phyloP scores from a whole-genome alignment of 2,888 invertebrate species.

The Phengaris arion region DNA sequence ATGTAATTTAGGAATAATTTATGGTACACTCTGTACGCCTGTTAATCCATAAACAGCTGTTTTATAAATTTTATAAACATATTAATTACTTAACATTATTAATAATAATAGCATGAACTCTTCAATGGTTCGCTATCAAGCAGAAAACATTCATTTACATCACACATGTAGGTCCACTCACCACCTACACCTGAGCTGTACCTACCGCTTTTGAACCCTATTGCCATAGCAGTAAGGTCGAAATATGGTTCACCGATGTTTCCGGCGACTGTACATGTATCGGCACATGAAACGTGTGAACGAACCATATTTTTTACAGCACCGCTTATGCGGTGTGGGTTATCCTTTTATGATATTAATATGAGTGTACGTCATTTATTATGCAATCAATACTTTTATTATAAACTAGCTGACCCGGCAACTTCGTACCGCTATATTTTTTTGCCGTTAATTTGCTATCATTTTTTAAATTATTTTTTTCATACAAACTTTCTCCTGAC shows the following conservation, averaged over 20 bases:
- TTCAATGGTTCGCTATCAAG: background rate
- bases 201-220: background rate
- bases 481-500: no score
- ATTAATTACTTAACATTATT: background rate
- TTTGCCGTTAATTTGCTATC: no score
- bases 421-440: no score
- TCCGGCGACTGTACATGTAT: background rate
- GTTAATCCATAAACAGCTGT: background rate
- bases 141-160: background rate
- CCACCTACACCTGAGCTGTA: background rate
- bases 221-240: background rate
- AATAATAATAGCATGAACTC: slow-evolving; percentile 1
- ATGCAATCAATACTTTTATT: no score
- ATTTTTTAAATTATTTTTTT: no score
- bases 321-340: background rate
- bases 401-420: no score
- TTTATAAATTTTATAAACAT: no score
- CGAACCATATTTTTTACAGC: background rate
- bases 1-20: background rate
- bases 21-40: background rate
- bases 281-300: slow-evolving; percentile 14
- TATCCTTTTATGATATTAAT: slow-evolving; percentile 2
- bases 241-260: background rate
- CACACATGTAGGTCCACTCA: background rate
- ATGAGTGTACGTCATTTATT: no score